Base-by-base conservation (phyloP, 2,888 invertebrate species). In the Synanthedon myopaeformis region DNA sequence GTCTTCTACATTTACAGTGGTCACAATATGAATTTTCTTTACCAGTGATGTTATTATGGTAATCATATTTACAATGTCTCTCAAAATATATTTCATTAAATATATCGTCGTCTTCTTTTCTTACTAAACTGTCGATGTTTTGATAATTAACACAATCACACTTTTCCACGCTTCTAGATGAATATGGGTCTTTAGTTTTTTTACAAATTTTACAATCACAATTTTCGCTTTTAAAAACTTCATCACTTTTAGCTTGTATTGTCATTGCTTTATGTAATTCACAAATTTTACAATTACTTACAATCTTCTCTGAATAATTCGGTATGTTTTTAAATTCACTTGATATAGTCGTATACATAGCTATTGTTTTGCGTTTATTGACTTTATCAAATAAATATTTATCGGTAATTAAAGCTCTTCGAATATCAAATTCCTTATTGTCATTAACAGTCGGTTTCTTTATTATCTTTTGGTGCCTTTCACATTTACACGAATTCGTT, bases 371-470 rank as follows among this genome's bases (percentile, higher is more conserved):
- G 17, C 8, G 10, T 48, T 35, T 41, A 42, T 50, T 1, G 3
- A 6, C 23, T 53, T 42, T 51, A 10, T 35, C 10, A 10, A 35
- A 49, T 23, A 23, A 14, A 5, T 45, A 48, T 13, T 52, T 42
- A 11, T 62, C 54, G 19, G 51, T 48, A 52, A 68, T 52, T 4
- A 59, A 51, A 42, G 69, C 62, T 54, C 64, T 67, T 35, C 67
- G 69, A 56, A 79, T 71, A 57, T 78, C 79, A 56, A 67, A 76
- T 57, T 79, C 73, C 45, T 65, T 61, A 51, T 57, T 64, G 49
- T 70, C 64, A 55, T 61, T 64, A 55, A 68, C 62, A 17, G 72
- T 59, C 4, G 74, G 71, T 64, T 79, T 81, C 35, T 58, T 71
- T 58, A 70, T 67, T 1, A 72, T 54, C 53, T 58, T 66, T n/a